Conservation (phyloP, 1,140 invertebrate genomes). For the Camponotus pennsylvanicus region DNA sequence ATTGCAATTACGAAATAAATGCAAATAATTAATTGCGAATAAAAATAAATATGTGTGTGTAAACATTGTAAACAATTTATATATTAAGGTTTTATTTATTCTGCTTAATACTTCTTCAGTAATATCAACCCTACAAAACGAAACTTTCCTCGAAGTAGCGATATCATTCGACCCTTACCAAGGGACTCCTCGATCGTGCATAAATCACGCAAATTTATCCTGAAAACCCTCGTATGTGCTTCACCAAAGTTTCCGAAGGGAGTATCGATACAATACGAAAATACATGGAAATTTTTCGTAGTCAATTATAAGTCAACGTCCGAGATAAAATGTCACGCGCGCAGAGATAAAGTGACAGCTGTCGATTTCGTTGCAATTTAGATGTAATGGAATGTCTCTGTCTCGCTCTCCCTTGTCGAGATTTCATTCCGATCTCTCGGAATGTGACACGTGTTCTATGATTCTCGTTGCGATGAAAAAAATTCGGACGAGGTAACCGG, state of each 20-base stretch:
- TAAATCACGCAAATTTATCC: conserved; percentile 47
- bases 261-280: background rate
- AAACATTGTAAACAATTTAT: background rate
- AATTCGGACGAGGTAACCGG: background rate
- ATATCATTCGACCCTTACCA: background rate
- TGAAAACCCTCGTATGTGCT: background rate
- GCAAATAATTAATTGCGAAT: background rate
- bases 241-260: conserved; percentile 18
- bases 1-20: background rate
- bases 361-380: conserved; percentile 49
- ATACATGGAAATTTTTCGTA: conserved; percentile 31
- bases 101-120: background rate
- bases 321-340: conserved; percentile 22
- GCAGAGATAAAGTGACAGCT: conserved; percentile 48
- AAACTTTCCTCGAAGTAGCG: background rate
- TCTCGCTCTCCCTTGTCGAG: too few relatives aligned
- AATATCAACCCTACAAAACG: background rate
- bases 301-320: conserved; percentile 35
- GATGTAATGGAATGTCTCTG: conserved; percentile 24
- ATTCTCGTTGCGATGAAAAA: conserved; percentile 10
- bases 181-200: conserved; percentile 9
- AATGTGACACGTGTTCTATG: conserved; percentile 4
- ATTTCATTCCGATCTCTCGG: background rate
- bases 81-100: background rate
- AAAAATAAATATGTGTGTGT: background rate